These are phyloP conservation scores for Lepidurus couesii DNA, from an alignment of 1,140 invertebrate genomes.

Conservation along the genomic window DNA sequence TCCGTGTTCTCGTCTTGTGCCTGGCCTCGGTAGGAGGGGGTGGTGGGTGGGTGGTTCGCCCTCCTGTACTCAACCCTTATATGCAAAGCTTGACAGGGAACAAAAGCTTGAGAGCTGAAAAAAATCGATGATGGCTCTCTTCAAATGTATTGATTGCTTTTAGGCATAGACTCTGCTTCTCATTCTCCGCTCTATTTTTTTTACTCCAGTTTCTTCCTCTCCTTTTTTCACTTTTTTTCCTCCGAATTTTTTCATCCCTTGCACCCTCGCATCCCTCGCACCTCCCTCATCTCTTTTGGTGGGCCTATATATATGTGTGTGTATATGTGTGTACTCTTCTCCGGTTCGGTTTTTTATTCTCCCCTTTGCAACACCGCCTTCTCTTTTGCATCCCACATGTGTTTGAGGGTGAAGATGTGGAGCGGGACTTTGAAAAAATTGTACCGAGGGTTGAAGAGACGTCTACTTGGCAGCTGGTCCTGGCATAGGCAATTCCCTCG, in stretches of 20 bases:
- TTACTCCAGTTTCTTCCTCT: neutral
- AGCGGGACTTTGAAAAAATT: neutral
- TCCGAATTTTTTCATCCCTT: neutral
- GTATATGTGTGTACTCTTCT: neutral
- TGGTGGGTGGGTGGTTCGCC: neutral
- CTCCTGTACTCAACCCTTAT: no score
- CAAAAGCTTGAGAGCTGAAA: neutral
- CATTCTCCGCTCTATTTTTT: slow-evolving; percentile 19
- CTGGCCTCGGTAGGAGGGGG: neutral
- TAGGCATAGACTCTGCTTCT: slow-evolving; percentile 14
- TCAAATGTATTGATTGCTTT: slow-evolving; percentile 22
- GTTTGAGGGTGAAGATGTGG: neutral
- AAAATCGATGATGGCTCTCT: slow-evolving; percentile 19
- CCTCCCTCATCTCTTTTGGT: neutral
- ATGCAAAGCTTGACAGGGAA: neutral
- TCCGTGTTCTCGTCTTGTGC: neutral
- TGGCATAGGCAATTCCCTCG: slow-evolving; percentile 20
- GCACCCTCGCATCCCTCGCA: neutral
- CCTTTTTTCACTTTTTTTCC: slow-evolving; percentile 10
- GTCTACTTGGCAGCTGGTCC: neutral
- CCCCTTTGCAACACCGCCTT: neutral
- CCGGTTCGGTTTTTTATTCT: neutral
- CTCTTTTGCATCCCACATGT: slow-evolving; percentile 14
- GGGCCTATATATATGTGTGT: neutral
- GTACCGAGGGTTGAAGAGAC: slow-evolving; percentile 1